phyloP scores from a whole-genome alignment of 2,113 vertebrate species.

The Corythornis madagascariensis region DNA sequence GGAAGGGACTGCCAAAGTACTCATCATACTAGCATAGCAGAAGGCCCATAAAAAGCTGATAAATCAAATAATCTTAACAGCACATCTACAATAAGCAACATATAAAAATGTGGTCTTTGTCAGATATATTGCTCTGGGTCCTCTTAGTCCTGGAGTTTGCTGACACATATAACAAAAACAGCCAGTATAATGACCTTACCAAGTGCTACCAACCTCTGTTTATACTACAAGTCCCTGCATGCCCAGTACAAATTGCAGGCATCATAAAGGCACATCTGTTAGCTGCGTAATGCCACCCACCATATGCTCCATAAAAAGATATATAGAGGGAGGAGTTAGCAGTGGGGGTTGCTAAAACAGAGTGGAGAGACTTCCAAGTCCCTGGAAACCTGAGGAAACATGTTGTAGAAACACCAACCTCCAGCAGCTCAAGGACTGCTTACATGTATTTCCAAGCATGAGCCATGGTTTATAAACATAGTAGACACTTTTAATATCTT shows the following conservation, averaged over 20 bases:
- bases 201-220: constrained; percentile 34
- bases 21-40: constrained; percentile 28
- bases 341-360: neutral
- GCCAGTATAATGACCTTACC: constrained; percentile 52
- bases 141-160: constrained; percentile 19
- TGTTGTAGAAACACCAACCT: neutral
- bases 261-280: constrained; percentile 59
- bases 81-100: constrained; percentile 45
- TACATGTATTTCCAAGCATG: neutral
- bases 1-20: constrained; percentile 56
- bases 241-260: constrained; percentile 8
- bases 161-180: constrained; percentile 56
- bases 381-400: constrained; percentile 12
- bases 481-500: neutral
- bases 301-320: constrained; percentile 38
- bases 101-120: constrained; percentile 58
- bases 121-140: constrained; percentile 52
- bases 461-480: neutral
- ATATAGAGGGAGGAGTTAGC: neutral
- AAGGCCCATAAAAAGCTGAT: constrained; percentile 57
- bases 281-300: constrained; percentile 35
- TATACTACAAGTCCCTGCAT: constrained; percentile 22
- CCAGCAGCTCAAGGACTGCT: neutral
- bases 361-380: neutral
- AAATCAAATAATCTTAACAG: constrained; percentile 61